phyloP scores from a whole-genome alignment of 2,888 invertebrate species.

The Euzetes globulus region DNA sequence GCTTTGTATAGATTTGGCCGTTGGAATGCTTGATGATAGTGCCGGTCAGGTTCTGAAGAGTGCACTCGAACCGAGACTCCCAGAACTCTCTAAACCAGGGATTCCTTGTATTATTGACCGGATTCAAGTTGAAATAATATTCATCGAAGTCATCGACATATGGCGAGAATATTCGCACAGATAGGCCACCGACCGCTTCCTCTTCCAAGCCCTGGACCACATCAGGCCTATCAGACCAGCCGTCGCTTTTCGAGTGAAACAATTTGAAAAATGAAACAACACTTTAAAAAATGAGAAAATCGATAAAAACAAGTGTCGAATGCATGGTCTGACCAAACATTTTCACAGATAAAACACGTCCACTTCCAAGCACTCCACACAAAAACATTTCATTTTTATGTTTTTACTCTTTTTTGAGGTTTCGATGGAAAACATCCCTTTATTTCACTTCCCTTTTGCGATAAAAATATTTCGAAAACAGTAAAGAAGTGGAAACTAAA shows the following conservation, averaged over 20 bases:
- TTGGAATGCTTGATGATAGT: constrained; percentile 17
- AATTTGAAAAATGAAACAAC: neutral
- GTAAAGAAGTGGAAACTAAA: too few relatives aligned
- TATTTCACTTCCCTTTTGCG: too few relatives aligned
- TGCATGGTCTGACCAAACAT: neutral
- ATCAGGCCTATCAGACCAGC: constrained; percentile 66
- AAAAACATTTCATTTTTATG: too few relatives aligned
- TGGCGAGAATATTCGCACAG: constrained; percentile 67
- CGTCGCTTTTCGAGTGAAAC: constrained; percentile 57
- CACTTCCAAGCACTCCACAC: too few relatives aligned
- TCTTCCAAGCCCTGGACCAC: constrained; percentile 61
- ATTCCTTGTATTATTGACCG: constrained; percentile 59
- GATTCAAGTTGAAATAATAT: constrained; percentile 61
- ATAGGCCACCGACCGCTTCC: constrained; percentile 63
- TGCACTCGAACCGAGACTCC: constrained; percentile 63
- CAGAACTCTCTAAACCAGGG: constrained; percentile 70
- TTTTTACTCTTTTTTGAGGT: too few relatives aligned
- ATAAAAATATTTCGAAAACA: too few relatives aligned
- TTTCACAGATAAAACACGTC: too few relatives aligned
- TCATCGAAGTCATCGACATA: constrained; percentile 58
- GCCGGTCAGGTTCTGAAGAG: constrained; percentile 43
- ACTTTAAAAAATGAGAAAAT: neutral
- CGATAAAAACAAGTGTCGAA: neutral
- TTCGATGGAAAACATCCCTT: too few relatives aligned
- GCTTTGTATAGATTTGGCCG: constrained; percentile 23